Conservation (phyloP, 2,797 vertebrate species). For the Naso thynnoides region DNA sequence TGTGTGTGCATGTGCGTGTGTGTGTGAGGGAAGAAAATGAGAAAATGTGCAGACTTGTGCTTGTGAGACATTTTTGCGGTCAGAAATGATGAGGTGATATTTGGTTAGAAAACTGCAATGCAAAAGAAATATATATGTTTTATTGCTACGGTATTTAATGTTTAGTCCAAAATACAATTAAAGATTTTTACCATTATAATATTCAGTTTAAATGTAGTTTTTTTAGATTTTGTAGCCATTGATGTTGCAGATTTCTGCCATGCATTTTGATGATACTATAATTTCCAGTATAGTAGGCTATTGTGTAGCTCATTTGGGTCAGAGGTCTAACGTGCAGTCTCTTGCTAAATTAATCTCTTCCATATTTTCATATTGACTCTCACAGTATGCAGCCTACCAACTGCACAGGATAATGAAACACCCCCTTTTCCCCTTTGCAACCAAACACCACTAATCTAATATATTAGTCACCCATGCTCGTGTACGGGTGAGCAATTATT, state of each 20-base stretch:
- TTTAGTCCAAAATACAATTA: neutral
- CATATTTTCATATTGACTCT: conserved; percentile 70
- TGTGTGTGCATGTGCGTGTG: neutral
- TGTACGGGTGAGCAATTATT: conserved; percentile 87
- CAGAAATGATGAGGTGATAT: neutral
- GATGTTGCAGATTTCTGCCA: conserved; percentile 25
- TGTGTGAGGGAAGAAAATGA: neutral
- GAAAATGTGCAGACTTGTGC: conserved; percentile 11
- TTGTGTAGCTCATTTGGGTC: conserved; percentile 58
- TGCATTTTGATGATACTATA: conserved; percentile 26
- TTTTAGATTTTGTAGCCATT: conserved; percentile 7
- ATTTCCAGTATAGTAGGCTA: conserved; percentile 38
- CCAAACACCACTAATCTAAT: conserved; percentile 84
- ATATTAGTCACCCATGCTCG: conserved; percentile 84
- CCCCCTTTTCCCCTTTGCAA: conserved; percentile 54
- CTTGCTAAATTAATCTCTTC: conserved; percentile 58
- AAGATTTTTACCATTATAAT: neutral
- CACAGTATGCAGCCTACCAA: conserved; percentile 68
- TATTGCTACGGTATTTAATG: conserved; percentile 4
- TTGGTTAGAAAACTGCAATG: neutral
- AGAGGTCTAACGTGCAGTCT: conserved; percentile 58
- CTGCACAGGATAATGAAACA: conserved; percentile 75
- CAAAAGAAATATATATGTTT: neutral
- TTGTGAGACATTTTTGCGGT: conserved; percentile 6
- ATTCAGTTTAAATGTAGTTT: neutral